Evolutionary conservation across 2,113 vertebrate species (phyloP).

Genomic region (Macroglossus sobrinus): DNA sequence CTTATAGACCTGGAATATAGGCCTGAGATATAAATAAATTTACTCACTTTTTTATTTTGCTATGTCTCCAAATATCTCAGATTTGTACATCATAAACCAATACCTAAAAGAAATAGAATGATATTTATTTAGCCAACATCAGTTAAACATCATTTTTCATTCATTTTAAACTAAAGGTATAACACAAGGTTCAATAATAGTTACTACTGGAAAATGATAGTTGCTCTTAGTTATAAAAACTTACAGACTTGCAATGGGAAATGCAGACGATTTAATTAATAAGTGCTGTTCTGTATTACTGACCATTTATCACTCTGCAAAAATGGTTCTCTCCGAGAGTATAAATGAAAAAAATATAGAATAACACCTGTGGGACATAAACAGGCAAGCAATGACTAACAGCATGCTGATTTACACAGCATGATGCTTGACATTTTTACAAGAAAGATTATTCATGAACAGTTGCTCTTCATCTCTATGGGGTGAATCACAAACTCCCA

Average conservation of each 20-base stretch:
- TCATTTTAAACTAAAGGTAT: not conserved
- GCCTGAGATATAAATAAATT: not conserved
- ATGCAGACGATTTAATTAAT: not conserved
- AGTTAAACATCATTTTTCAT: not conserved
- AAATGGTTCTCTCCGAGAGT: not conserved
- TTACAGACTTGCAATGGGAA: not conserved
- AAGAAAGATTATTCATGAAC: not conserved
- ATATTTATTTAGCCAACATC: not conserved
- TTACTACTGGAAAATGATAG: not conserved
- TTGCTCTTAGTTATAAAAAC: not conserved
- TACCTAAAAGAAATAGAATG: not conserved
- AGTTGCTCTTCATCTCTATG: not conserved
- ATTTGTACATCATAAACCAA: not conserved
- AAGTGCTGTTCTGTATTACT: not conserved
- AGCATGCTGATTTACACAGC: not conserved
- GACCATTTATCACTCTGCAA: not conserved
- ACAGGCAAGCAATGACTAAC: not conserved
- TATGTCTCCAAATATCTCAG: not conserved
- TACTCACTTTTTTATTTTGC: not conserved
- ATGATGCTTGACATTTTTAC: not conserved
- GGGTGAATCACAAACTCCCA: not conserved
- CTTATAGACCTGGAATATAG: not conserved
- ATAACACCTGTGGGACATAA: not conserved
- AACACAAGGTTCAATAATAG: not conserved
- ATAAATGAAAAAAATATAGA: slow-evolving; percentile 5